These are phyloP conservation scores for Danio kyathit DNA, from an alignment of 2,797 vertebrate genomes.

Conservation along the genomic window DNA sequence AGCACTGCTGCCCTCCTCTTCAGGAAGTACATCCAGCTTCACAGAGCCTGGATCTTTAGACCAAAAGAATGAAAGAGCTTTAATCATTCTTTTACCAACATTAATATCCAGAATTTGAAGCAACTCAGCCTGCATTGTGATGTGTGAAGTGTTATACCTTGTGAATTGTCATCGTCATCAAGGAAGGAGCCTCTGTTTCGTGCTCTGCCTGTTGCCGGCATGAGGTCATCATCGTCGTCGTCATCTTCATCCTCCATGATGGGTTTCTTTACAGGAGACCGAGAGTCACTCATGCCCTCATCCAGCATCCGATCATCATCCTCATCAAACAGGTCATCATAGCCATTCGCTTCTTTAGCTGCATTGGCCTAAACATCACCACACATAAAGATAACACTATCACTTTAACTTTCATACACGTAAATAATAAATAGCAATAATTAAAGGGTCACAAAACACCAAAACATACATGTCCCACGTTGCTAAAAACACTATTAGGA, in stretches of 20 bases:
- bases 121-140: not conserved
- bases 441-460: too few species aligned
- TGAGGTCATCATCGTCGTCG: constrained; percentile 81
- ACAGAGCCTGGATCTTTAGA: constrained; percentile 82
- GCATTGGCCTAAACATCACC: constrained; percentile 49
- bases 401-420: too few species aligned
- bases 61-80: not conserved
- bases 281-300: constrained; percentile 77
- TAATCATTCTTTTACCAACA: not conserved
- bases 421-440: too few species aligned
- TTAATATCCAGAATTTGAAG: not conserved
- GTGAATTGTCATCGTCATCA: constrained; percentile 90
- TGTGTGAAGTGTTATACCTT: constrained; percentile 76
- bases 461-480: too few species aligned
- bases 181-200: constrained; percentile 81
- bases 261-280: constrained; percentile 76
- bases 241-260: constrained; percentile 69
- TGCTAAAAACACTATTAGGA: too few species aligned
- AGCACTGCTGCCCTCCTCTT: constrained; percentile 69
- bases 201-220: constrained; percentile 75
- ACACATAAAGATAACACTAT: not conserved
- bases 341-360: constrained; percentile 74
- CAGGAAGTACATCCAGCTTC: constrained; percentile 72
- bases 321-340: constrained; percentile 89
- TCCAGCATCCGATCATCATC: constrained; percentile 80